phyloP scores from a whole-genome alignment of 1,140 invertebrate genomes.

The Drosophila serrata region DNA sequence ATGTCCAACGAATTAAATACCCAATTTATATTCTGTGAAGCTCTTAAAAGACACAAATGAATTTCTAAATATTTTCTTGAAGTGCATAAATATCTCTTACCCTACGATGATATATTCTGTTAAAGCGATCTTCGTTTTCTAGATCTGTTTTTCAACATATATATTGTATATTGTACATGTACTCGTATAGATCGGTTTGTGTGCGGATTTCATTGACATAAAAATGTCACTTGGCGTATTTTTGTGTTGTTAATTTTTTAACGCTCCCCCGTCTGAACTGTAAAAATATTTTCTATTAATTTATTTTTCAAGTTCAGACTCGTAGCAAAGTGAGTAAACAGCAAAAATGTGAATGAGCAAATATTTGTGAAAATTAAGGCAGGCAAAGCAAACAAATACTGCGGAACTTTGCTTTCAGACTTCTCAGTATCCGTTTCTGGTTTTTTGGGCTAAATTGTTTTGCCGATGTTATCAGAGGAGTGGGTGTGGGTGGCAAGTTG shows the following conservation, averaged over 20 bases:
- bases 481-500: constrained; percentile 18
- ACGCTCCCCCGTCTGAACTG: constrained; percentile 15
- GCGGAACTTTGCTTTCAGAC: constrained; percentile 49
- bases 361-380: constrained; percentile 76
- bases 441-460: constrained; percentile 36
- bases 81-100: constrained; percentile 6
- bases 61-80: background rate
- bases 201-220: constrained; percentile 72
- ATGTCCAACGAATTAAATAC: no score
- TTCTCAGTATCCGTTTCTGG: constrained; percentile 13
- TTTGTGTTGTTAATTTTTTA: constrained; percentile 16
- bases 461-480: constrained; percentile 29
- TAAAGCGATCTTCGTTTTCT: constrained; percentile 26
- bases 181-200: constrained; percentile 41
- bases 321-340: constrained; percentile 17
- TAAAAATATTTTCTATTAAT: constrained; percentile 71
- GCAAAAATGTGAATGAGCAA: constrained; percentile 36
- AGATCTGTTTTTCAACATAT: constrained; percentile 16
- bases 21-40: no score
- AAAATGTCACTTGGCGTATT: constrained; percentile 69
- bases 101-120: constrained; percentile 55
- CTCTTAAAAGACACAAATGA: background rate
- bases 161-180: constrained; percentile 6
- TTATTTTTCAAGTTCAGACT: constrained; percentile 50
- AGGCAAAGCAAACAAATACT: constrained; percentile 60